phyloP scores from a whole-genome alignment of 2,797 vertebrate genomes.

The Sebastes minor region DNA sequence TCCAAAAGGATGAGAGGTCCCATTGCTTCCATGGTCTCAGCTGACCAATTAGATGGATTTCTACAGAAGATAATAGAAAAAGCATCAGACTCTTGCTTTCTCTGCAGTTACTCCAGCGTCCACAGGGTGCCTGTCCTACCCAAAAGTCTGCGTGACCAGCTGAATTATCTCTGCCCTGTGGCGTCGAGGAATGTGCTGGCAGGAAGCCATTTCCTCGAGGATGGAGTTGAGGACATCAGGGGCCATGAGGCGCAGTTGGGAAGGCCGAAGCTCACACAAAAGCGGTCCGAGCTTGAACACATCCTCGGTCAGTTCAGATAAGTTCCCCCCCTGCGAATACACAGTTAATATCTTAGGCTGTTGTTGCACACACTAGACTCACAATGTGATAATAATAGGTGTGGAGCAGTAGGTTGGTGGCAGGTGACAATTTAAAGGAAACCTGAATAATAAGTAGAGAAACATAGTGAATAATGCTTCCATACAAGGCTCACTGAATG shows the following conservation, averaged over 20 bases:
- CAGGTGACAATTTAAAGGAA: too few relatives aligned
- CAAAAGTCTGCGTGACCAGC: slow-evolving; percentile 65
- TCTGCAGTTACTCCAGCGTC: background rate
- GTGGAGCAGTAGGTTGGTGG: background rate
- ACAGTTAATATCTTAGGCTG: background rate
- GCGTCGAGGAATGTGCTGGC: slow-evolving; percentile 61
- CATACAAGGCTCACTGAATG: background rate
- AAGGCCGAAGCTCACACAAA: slow-evolving; percentile 72
- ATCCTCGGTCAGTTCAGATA: slow-evolving; percentile 61
- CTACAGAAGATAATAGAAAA: slow-evolving; percentile 46
- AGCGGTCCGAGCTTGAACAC: slow-evolving; percentile 65
- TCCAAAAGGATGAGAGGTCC: slow-evolving; percentile 71
- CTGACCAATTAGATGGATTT: slow-evolving; percentile 67
- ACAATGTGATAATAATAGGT: background rate
- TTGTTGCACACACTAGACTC: background rate
- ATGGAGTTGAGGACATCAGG: slow-evolving; percentile 51
- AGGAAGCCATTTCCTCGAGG: slow-evolving; percentile 67
- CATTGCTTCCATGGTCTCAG: slow-evolving; percentile 61
- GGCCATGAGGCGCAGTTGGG: slow-evolving; percentile 55
- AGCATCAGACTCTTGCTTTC: background rate
- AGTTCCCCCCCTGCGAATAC: slow-evolving; percentile 59
- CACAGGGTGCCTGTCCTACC: slow-evolving; percentile 56
- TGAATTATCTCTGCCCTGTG: slow-evolving; percentile 54
- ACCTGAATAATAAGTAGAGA: background rate
- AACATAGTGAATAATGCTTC: background rate